Conservation (phyloP, 2,113 vertebrate genomes). For the Cepphus grylle region DNA sequence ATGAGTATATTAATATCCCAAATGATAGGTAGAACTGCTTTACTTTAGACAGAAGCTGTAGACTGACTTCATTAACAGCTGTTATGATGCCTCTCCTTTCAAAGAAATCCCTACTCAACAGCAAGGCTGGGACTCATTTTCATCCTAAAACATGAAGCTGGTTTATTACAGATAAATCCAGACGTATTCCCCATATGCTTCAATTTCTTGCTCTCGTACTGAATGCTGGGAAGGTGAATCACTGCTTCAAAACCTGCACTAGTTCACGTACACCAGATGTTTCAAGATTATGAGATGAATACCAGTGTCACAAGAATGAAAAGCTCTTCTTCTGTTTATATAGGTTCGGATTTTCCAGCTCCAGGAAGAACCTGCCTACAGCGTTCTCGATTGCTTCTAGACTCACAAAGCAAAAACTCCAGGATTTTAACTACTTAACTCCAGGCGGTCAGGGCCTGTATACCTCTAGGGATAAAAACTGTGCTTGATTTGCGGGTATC, state of each 20-base stretch:
- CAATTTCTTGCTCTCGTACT: neutral
- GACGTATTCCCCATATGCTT: accelerated
- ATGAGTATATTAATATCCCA: neutral
- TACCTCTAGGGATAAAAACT: neutral
- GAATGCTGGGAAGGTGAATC: neutral
- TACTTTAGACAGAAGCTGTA: neutral
- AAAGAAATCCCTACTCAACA: neutral
- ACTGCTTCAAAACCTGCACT: neutral
- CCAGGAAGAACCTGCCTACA: neutral
- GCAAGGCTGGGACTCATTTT: neutral
- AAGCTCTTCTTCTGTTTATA: neutral
- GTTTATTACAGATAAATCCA: neutral
- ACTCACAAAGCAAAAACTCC: neutral
- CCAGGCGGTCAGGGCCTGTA: neutral
- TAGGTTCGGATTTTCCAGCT: neutral
- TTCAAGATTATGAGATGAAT: neutral
- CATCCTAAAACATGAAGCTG: neutral
- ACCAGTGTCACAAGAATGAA: neutral
- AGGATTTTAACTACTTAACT: neutral
- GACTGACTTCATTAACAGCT: neutral
- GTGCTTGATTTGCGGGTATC: neutral
- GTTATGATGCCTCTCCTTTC: neutral
- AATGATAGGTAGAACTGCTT: neutral
- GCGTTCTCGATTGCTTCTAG: neutral
- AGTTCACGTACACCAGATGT: neutral